Conservation (phyloP, 1,140 invertebrate species). For the Anoplolepis gracilipes region DNA sequence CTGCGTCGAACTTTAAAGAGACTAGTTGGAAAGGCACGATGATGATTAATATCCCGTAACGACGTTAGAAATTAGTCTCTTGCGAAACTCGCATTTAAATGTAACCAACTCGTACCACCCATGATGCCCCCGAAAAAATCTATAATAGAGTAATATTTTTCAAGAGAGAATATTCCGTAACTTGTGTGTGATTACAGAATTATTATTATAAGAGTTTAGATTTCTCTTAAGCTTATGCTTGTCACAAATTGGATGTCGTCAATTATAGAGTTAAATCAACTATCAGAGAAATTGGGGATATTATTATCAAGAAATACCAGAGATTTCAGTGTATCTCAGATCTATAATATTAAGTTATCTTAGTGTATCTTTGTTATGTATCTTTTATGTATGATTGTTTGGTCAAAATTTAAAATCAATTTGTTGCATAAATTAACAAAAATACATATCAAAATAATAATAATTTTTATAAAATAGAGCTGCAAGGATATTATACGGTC, state of each 20-base stretch:
- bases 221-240: not conserved
- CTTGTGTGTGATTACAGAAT: not conserved
- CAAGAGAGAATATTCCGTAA: not conserved
- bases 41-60: constrained; percentile 54
- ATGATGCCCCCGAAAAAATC: constrained; percentile 12
- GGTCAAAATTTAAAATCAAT: not conserved
- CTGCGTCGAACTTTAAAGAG: constrained; percentile 50
- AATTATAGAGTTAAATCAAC: constrained; percentile 6
- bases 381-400: not conserved
- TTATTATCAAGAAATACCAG: not conserved
- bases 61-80: constrained; percentile 56
- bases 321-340: not conserved
- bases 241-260: constrained; percentile 1
- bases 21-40: constrained; percentile 43
- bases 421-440: not conserved
- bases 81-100: constrained; percentile 52
- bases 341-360: not conserved
- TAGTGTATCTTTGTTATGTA: not conserved
- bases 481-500: not conserved
- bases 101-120: constrained; percentile 28
- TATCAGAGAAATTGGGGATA: not conserved
- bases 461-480: not conserved
- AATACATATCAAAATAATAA: not conserved
- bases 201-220: not conserved
- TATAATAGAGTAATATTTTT: constrained; percentile 36